Evolutionary conservation across 1,140 invertebrate species (phyloP).

Genomic region (Hermatobates lingyangjiaoensis): DNA sequence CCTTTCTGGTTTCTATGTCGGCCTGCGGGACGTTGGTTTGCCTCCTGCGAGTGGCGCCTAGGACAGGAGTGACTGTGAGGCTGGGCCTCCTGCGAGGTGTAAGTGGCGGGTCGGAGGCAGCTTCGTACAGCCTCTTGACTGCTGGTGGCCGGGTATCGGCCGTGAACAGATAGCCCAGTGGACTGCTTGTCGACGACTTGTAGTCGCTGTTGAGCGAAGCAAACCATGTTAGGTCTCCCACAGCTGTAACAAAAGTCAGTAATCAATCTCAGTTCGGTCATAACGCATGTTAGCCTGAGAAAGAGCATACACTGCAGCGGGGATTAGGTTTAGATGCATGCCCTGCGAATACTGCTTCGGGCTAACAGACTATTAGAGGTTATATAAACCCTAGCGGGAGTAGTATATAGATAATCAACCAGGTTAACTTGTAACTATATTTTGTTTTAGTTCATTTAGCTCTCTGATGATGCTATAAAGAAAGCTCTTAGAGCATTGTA

Average conservation of each 20-base stretch:
- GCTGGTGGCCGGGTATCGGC: constrained; percentile 41
- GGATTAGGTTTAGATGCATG: no score
- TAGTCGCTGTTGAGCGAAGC: constrained; percentile 53
- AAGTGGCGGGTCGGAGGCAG: constrained; percentile 35
- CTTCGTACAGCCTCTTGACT: constrained; percentile 50
- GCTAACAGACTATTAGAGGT: no score
- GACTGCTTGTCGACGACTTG: constrained; percentile 35
- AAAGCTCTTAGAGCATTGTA: no score
- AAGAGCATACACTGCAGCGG: no score
- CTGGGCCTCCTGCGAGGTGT: constrained; percentile 20
- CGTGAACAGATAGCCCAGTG: constrained; percentile 51
- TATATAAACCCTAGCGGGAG: no score
- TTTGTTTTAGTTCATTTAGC: no score
- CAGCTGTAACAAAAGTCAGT: constrained; percentile 52
- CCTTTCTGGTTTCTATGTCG: constrained; percentile 71
- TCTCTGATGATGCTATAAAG: no score
- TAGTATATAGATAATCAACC: no score
- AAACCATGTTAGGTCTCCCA: constrained; percentile 66
- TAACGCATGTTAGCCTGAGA: no score
- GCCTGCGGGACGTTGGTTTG: constrained; percentile 47
- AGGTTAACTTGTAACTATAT: no score
- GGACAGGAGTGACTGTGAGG: constrained; percentile 58
- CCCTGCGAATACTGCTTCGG: no score
- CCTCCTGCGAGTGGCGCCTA: constrained; percentile 31
- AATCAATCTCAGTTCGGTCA: no score